Conservation (phyloP, 1,140 invertebrate species). For the Drosophila lini region DNA sequence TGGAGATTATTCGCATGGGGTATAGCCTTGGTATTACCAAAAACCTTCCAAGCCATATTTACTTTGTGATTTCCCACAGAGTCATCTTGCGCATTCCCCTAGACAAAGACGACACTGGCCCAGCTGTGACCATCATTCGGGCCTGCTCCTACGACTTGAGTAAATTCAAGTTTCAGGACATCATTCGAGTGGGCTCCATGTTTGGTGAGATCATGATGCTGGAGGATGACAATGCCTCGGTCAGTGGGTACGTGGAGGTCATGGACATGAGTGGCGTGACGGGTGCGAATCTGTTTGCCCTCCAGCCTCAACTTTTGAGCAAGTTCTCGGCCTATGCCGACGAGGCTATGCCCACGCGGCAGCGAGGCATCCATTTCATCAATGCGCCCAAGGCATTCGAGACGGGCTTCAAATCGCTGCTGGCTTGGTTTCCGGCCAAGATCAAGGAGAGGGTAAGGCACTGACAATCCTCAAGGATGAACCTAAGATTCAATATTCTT, state of each 20-base stretch:
- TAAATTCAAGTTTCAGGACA: conserved; percentile 77
- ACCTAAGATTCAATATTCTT: background rate
- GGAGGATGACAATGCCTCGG: conserved; percentile 83
- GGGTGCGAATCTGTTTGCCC: conserved; percentile 84
- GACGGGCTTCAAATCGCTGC: conserved; percentile 84
- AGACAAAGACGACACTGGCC: conserved; percentile 70
- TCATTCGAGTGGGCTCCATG: conserved; percentile 79
- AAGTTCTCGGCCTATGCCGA: conserved; percentile 85
- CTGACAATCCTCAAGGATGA: background rate
- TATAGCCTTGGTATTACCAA: conserved; percentile 41
- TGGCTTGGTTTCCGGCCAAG: conserved; percentile 82
- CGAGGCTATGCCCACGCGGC: conserved; percentile 86
- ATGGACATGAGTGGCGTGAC: conserved; percentile 85
- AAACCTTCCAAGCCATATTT: too few species aligned
- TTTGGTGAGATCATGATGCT: conserved; percentile 83
- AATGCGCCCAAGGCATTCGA: conserved; percentile 85
- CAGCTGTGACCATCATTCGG: conserved; percentile 84
- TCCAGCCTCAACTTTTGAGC: conserved; percentile 85
- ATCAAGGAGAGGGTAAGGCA: conserved; percentile 62
- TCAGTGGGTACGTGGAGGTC: conserved; percentile 82
- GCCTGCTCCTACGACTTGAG: conserved; percentile 73
- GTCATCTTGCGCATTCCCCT: conserved; percentile 69
- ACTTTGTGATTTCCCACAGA: conserved; percentile 17
- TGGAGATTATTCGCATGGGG: conserved; percentile 85
- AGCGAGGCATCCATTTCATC: conserved; percentile 85